These are phyloP conservation scores for Oxytorus armatus DNA, from an alignment of 2,888 invertebrate genomes.

Conservation along the genomic window DNA sequence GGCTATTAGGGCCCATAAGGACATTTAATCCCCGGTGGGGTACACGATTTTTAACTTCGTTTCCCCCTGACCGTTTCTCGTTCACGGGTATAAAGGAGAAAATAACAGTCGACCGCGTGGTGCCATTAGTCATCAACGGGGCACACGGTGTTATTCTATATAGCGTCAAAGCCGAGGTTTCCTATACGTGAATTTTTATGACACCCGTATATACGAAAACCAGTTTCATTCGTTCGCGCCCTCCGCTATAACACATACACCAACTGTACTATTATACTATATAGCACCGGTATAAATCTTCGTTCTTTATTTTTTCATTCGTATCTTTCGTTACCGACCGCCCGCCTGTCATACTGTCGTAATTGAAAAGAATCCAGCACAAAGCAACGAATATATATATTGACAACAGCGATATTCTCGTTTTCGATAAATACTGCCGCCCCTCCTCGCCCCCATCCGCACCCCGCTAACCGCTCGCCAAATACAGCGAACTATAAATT, in stretches of 20 bases:
- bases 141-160: constrained; percentile 50
- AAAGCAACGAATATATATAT: constrained; percentile 60
- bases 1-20: constrained; percentile 78
- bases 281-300: constrained; percentile 59
- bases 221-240: constrained; percentile 74
- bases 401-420: constrained; percentile 56
- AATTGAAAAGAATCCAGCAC: constrained; percentile 58
- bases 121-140: constrained; percentile 59
- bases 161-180: constrained; percentile 41
- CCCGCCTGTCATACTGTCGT: constrained; percentile 53
- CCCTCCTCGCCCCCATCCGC: not conserved
- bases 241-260: constrained; percentile 57
- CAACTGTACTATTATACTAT: constrained; percentile 56
- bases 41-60: constrained; percentile 73
- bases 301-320: constrained; percentile 60
- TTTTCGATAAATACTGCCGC: constrained; percentile 50
- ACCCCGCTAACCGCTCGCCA: no score
- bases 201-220: constrained; percentile 73
- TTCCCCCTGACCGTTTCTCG: constrained; percentile 43
- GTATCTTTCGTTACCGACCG: constrained; percentile 43
- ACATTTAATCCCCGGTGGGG: constrained; percentile 74
- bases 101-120: constrained; percentile 57
- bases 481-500: constrained; percentile 44
- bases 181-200: constrained; percentile 76
- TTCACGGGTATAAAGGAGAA: constrained; percentile 55